Conservation (phyloP, 2,888 invertebrate species). For the Caenorhabditis doughertyi region DNA sequence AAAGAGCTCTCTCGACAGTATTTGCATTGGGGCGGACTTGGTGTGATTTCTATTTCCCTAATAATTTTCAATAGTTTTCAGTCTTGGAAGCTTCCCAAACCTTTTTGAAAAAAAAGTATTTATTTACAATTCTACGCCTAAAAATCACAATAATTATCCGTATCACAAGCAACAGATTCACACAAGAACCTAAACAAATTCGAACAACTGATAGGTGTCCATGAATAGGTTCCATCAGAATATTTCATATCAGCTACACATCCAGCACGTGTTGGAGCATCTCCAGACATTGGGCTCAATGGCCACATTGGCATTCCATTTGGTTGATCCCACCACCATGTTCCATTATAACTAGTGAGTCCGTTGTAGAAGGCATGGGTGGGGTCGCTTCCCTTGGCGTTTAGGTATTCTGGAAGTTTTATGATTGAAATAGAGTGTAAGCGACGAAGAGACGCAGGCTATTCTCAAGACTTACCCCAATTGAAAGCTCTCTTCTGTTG, state of each 20-base stretch:
- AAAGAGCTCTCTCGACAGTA: too few species aligned
- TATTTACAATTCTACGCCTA: too few species aligned
- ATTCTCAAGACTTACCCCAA: constrained; percentile 40
- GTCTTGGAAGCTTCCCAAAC: too few species aligned
- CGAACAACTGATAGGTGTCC: constrained; percentile 53
- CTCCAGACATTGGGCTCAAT: constrained; percentile 39
- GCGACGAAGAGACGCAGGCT: too few species aligned
- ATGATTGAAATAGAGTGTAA: too few species aligned
- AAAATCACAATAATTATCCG: constrained; percentile 53
- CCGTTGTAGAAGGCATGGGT: constrained; percentile 53
- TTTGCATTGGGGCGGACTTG: too few species aligned
- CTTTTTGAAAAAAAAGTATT: too few species aligned
- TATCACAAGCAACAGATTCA: constrained; percentile 52
- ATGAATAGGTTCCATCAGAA: constrained; percentile 42
- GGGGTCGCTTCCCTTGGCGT: constrained; percentile 38
- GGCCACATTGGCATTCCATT: constrained; percentile 20
- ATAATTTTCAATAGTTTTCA: too few species aligned
- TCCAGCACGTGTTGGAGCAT: constrained; percentile 34
- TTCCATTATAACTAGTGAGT: constrained; percentile 33
- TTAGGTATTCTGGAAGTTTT: constrained; percentile 42
- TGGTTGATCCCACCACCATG: constrained; percentile 54
- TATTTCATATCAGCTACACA: constrained; percentile 56
- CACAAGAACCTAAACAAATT: constrained; percentile 46
- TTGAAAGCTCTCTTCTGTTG: constrained; percentile 50
- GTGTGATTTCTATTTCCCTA: too few species aligned